These are phyloP conservation scores for Bagarius yarrelli DNA, from an alignment of 2,113 vertebrate species.

Conservation along the genomic window DNA sequence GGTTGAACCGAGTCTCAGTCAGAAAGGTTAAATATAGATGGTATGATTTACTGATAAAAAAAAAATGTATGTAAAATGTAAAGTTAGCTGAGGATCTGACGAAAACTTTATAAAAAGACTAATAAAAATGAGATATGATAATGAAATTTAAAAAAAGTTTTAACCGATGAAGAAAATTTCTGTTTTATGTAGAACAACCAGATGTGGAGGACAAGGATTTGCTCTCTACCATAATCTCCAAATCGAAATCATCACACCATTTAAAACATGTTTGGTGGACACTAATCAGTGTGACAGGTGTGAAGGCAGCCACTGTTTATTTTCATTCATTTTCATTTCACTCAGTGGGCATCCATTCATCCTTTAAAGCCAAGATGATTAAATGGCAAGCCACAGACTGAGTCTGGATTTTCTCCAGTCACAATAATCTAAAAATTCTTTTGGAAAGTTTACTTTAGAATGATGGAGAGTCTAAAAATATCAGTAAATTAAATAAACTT, in stretches of 20 bases:
- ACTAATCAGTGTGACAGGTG: slow-evolving; percentile 22
- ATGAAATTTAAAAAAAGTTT: neutral
- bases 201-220: slow-evolving; percentile 3
- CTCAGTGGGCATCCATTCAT: slow-evolving; percentile 2
- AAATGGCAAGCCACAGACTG: slow-evolving; percentile 2
- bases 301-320: neutral
- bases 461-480: neutral
- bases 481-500: neutral
- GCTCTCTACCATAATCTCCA: slow-evolving; percentile 4
- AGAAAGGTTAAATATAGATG: neutral
- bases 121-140: neutral
- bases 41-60: neutral
- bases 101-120: neutral
- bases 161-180: no score
- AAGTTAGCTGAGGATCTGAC: neutral
- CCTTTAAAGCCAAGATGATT: neutral
- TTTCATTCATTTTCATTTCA: slow-evolving; percentile 14
- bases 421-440: neutral
- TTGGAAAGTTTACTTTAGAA: neutral
- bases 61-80: neutral
- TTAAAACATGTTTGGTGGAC: slow-evolving; percentile 11
- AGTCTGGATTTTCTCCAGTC: neutral
- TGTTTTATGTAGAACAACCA: neutral
- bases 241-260: slow-evolving; percentile 21
- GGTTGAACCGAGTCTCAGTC: no score